Evolutionary conservation across 2,113 vertebrate genomes (phyloP), one percentile per base, ranked within the genome.

Genomic region (Aegithalos caudatus): DNA sequence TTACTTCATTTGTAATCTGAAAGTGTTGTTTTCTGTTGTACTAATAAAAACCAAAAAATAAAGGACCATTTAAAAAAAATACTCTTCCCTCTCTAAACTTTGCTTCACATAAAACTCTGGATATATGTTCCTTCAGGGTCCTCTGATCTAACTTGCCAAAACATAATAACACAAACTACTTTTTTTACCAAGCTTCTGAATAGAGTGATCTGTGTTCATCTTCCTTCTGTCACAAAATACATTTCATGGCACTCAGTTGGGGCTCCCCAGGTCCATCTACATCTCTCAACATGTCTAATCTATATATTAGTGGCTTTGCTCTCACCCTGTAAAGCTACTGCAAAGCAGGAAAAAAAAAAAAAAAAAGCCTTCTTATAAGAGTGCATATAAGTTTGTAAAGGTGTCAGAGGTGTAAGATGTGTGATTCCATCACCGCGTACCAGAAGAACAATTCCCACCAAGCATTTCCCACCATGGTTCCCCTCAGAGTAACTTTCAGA

Each of bases 391-490:
- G 8, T 86, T 74, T 56, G 37, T 21, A 76, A 90, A 69, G 13
- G 7, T 45, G 24, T 47, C 23, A 65, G 51, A 84, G 31, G 37
- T 0, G 0, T 12, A 62, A 56, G 8, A 13, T 6, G 17, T 14
- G 23, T 0, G 2, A 38, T 28, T 53, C 40, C 40, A 45, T 13
- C 50, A 28, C 33, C 35, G 25, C 7, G 7, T 2, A 57, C 17
- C 29, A 38, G 27, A 90, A 48, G 25, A 60, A 31, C 0, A 3
- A 38, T 29, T 58, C 38, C 40, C 10, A 1, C 19, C 40, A 33
- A 23, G 2, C 1, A 5, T 54, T 44, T 27, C 31, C n/a, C 35
- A 7, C 31, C 16, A 0, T 0, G 20, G 1, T 0, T 79, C n/a
- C 24, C 14, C 47, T 76, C 56, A 61, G 31, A 70, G 24, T 37